Evolutionary conservation across 2,888 invertebrate genomes (phyloP), one percentile per base, ranked within the genome.

Genomic region (Acanthopleura granulata): DNA sequence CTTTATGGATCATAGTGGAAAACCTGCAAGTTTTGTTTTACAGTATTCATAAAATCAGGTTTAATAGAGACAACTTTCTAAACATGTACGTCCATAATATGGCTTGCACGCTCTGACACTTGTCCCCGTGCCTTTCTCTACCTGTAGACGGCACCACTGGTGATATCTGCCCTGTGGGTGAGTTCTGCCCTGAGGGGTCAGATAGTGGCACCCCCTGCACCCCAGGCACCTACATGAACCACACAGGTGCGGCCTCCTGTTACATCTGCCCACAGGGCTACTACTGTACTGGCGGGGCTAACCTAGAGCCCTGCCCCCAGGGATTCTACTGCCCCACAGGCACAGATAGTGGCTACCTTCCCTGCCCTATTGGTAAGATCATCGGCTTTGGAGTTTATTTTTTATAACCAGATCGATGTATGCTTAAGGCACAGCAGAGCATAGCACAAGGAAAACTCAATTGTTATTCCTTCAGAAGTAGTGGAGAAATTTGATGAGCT

Each of bases 91-190:
- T 9, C 40, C 9, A 6, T 40, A 40, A 40, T 40, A 3, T 40
- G 40, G 9, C 9, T 40, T 40, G 9, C 40, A 40, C 3, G 9
- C 40, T 40, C 4, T 40, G 9, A 9, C 40, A 40, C 4, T 40
- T 40, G n/a, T 40, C 40, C 40, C 40, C 9, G 4, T 40, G 40
- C 9, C 40, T 61, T 69, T 40, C 29, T 25, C 6, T 76, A 79
- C n/a, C 77, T 76, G n/a, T 82, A 88, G 89, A 89, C 79, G 85
- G 85, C 22, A 73, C 78, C 12, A 89, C 88, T 4, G 89, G 89
- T 29, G 79, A 85, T 75, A 83, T 88, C 30, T 89, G 89, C 76
- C 89, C 89, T 12, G 76, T 86, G 4, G 89, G 89, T 25, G 76
- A 84, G 74, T 85, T 82, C 78, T 88, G 88, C 74, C 84, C 85